Percentiles rank a stretch among this genome's conserved stretches.
These are phyloP conservation scores for Phataginus tetradactyla DNA, from an alignment of 2,797 vertebrate genomes.

Conservation along the genomic window DNA sequence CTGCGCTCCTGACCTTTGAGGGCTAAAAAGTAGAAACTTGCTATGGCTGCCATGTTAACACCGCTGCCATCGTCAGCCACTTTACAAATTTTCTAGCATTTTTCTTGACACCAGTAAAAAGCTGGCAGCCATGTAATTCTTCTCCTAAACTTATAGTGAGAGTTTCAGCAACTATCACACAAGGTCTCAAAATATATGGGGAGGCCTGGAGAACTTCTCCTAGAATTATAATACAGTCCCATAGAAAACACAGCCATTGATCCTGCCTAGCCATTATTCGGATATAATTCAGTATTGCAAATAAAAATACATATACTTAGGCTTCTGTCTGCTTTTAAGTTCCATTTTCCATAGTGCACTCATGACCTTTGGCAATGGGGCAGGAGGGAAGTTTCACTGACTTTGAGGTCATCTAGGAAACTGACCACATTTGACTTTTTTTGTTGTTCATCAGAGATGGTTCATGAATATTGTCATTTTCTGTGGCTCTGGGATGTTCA, in stretches of 20 bases:
- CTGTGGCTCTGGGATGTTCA: not conserved
- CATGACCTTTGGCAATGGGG: not conserved
- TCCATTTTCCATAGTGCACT: conserved; percentile 34
- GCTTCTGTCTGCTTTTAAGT: conserved; percentile 3
- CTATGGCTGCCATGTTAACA: not conserved
- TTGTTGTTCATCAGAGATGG: not conserved
- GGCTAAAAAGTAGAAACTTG: not conserved
- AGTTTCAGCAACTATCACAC: not conserved
- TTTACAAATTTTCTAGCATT: not conserved
- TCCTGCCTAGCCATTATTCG: not conserved
- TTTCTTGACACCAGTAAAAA: conserved; percentile 25
- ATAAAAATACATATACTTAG: not conserved
- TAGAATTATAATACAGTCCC: not conserved
- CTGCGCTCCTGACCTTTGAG: not conserved
- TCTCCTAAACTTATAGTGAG: not conserved
- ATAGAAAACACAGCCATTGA: not conserved
- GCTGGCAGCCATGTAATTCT: not conserved
- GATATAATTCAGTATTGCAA: conserved; percentile 1
- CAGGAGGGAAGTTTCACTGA: not conserved
- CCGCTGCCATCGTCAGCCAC: not conserved
- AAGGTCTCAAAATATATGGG: conserved; percentile 8
- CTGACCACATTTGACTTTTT: not conserved
- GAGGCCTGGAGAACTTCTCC: not conserved
- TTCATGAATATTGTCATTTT: conserved; percentile 24
- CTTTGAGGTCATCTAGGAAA: not conserved